Evolutionary conservation across 2,113 vertebrate species (phyloP), one percentile per base, ranked within the genome.

Genomic region (Ammodramus savannarum): DNA sequence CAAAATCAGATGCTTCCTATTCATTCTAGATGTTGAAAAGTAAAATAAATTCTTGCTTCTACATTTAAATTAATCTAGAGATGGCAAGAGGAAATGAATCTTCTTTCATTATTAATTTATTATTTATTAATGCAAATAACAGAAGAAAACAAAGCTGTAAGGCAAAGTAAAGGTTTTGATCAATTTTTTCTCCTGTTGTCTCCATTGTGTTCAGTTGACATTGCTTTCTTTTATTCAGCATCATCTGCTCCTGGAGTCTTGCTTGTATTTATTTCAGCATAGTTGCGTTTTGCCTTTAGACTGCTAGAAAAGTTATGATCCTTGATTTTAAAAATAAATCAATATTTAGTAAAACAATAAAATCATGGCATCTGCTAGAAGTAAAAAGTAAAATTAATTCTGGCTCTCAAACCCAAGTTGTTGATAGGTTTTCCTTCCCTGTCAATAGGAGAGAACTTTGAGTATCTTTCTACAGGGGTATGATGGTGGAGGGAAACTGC

Each of bases 401-500:
- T 62, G 8, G 1, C 4, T 73, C 10, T 51, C 38, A 74, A 84
- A 44, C 5, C 2, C 10, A 41, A 36, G 19, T 31, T 48, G 9
- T 58, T 69, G 57, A 41, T n/a, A 57, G 9, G 3, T 55, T 87
- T 51, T 81, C 4, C 4, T 85, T 93, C 39, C 3, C 13, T 77
- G 19, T 58, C 48, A 58, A 32, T n/a, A 41, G 2, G 8, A 68
- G 25, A 39, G 18, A 78, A 71, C 6, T 75, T 52, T 11, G 25
- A 52, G 6, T 8, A 20, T 67, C 5, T 49, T 71, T 44, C 66
- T 71, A 1, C 7, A 48, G 7, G 31, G 3, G 15, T 48, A 22
- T 4, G 1, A 38, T 23, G 21, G 5, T 19, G 4, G 19, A 26
- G 7, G 15, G 2, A 34, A 8, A 52, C 4, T 3, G 1, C 13